A percentile compares a stretch with the other conserved stretches of the same genome.
phyloP scores from a whole-genome alignment of 2,888 invertebrate species.

The Danaus chrysippus region DNA sequence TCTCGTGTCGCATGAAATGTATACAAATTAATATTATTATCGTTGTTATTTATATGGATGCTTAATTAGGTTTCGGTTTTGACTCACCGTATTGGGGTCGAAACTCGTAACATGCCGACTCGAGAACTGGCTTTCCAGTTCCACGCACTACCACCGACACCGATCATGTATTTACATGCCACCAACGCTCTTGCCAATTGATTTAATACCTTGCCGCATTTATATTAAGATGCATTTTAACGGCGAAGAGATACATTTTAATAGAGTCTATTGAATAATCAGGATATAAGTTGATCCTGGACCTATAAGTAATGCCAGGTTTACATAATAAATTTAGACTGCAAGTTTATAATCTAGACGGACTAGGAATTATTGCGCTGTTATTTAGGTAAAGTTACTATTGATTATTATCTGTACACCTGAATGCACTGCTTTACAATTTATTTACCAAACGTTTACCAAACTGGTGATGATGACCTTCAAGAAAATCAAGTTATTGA shows the following conservation, averaged over 20 bases:
- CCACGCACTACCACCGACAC: constrained; percentile 28
- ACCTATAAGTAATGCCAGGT: constrained; percentile 21
- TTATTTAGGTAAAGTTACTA: constrained; percentile 8
- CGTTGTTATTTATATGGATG: constrained; percentile 19
- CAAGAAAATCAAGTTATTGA: too few species aligned
- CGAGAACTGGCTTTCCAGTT: constrained; percentile 34
- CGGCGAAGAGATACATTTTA: neutral
- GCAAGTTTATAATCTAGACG: constrained; percentile 16
- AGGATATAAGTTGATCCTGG: constrained; percentile 22
- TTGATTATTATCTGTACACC: neutral
- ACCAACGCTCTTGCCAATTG: neutral
- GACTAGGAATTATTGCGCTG: constrained; percentile 12
- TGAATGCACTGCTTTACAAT: neutral
- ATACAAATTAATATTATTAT: constrained; percentile 3
- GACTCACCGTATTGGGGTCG: constrained; percentile 33
- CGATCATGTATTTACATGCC: constrained; percentile 26
- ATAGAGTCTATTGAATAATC: constrained; percentile 22
- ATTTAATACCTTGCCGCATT: constrained; percentile 14
- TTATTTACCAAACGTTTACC: too few species aligned
- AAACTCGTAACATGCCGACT: constrained; percentile 30
- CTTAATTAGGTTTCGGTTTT: constrained; percentile 29
- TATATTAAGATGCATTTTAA: constrained; percentile 20
- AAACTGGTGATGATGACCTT: too few species aligned
- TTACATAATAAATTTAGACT: constrained; percentile 23
- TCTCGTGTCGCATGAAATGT: too few species aligned